Evolutionary conservation across 2,888 invertebrate genomes (phyloP).

Genomic region (Hofmannophila pseudospretella): DNA sequence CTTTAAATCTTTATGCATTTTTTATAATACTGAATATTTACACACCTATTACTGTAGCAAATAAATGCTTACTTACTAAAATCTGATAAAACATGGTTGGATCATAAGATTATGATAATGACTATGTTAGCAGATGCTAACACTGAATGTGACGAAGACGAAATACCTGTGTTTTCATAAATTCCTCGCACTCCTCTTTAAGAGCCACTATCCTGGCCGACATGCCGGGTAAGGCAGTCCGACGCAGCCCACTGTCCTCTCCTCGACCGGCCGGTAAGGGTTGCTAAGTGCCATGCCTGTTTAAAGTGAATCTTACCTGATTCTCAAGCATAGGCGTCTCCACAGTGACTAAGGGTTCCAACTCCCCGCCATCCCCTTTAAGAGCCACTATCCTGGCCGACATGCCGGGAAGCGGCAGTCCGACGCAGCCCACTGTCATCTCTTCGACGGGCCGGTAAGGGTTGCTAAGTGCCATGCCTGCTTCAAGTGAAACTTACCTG

Average conservation of each 20-base stretch:
- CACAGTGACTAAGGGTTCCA: slow-evolving; percentile 50
- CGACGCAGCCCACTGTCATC: slow-evolving; percentile 80
- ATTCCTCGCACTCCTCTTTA: slow-evolving; percentile 24
- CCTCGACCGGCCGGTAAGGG: slow-evolving; percentile 79
- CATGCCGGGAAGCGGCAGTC: slow-evolving; percentile 86
- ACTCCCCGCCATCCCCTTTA: slow-evolving; percentile 24
- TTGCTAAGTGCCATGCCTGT: slow-evolving; percentile 93
- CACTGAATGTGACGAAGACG: no score
- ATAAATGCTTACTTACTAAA: no score
- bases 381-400: slow-evolving; percentile 75
- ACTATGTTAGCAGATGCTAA: no score
- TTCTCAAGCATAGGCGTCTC: slow-evolving; percentile 34
- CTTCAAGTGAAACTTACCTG: slow-evolving; percentile 85
- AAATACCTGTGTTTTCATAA: no score
- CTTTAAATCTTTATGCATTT: no score
- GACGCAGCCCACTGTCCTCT: slow-evolving; percentile 78
- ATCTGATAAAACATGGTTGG: no score
- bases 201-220: slow-evolving; percentile 75
- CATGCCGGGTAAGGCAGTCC: slow-evolving; percentile 88
- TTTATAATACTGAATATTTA: no score
- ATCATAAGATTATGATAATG: no score
- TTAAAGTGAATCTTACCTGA: no score
- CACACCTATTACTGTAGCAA: no score
- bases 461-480: slow-evolving; percentile 92
- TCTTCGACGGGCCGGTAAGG: slow-evolving; percentile 80